These are phyloP conservation scores for Eonycteris spelaea DNA, from an alignment of 2,113 vertebrate genomes.

Conservation along the genomic window DNA sequence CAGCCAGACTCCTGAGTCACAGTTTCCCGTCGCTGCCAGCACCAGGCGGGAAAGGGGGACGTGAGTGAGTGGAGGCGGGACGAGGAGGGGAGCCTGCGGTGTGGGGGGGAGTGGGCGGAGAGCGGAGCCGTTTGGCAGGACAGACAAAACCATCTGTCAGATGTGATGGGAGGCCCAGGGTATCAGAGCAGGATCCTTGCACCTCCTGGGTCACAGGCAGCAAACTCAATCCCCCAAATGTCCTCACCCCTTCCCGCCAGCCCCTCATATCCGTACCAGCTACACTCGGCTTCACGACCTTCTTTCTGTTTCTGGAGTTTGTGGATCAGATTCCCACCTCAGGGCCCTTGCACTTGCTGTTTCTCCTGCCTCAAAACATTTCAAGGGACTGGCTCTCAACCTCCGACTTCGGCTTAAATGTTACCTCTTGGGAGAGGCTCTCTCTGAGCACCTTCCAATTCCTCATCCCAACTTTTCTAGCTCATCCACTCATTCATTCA, in stretches of 20 bases:
- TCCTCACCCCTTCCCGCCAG: fast-evolving
- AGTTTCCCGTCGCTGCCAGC: conserved; percentile 51
- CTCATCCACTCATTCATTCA: neutral
- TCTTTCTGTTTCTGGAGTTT: neutral
- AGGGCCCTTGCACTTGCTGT: neutral
- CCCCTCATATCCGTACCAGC: no score
- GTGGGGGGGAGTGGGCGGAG: neutral
- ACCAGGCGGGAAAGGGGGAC: conserved; percentile 28
- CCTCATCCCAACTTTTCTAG: neutral
- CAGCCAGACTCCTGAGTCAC: conserved; percentile 70
- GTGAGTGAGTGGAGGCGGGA: neutral
- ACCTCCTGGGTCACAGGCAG: neutral
- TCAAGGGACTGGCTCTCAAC: neutral
- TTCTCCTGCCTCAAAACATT: neutral
- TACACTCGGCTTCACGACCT: neutral
- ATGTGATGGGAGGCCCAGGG: no score
- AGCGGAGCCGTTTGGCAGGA: neutral
- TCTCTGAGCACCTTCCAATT: neutral
- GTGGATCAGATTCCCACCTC: neutral
- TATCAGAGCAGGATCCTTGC: neutral
- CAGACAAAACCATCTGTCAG: neutral
- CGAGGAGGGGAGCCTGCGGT: neutral
- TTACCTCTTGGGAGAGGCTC: neutral
- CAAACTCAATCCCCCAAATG: neutral
- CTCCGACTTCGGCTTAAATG: neutral